These are phyloP conservation scores for Erebia epiphron DNA, from an alignment of 2,888 invertebrate species.

Conservation along the genomic window DNA sequence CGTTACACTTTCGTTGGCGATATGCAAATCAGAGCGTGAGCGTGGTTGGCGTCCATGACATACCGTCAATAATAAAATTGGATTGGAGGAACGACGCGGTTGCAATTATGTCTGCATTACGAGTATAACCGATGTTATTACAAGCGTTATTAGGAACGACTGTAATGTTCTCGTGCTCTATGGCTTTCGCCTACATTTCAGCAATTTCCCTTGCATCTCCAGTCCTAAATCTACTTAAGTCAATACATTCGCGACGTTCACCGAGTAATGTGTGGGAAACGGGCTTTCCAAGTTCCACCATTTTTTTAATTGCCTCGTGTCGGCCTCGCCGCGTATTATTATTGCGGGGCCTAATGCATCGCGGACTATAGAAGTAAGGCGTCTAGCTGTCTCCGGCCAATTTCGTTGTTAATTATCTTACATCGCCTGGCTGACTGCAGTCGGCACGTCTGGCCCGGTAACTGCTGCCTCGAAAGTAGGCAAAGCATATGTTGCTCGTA, in stretches of 20 bases:
- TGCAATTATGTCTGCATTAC: conserved; percentile 52
- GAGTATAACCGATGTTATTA: conserved; percentile 57
- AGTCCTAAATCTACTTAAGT: conserved; percentile 50
- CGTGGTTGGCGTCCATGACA: conserved; percentile 53
- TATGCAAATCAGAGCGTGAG: conserved; percentile 78
- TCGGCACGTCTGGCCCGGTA: conserved; percentile 66
- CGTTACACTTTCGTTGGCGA: conserved; percentile 74
- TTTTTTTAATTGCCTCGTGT: conserved; percentile 71
- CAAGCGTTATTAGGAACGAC: conserved; percentile 53
- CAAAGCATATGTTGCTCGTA: conserved; percentile 50
- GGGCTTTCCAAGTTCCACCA: conserved; percentile 54
- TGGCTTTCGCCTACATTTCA: conserved; percentile 66
- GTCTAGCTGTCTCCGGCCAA: conserved; percentile 77
- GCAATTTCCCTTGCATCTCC: conserved; percentile 56
- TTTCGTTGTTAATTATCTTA: conserved; percentile 76
- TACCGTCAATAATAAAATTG: conserved; percentile 46
- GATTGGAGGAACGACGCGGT: conserved; percentile 42
- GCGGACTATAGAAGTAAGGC: conserved; percentile 73
- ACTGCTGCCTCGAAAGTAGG: conserved; percentile 66
- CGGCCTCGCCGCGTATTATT: conserved; percentile 65
- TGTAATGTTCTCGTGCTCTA: conserved; percentile 56
- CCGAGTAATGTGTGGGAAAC: conserved; percentile 72
- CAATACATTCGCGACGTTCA: conserved; percentile 57
- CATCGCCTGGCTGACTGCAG: conserved; percentile 61
- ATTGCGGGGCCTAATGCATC: conserved; percentile 71